Conservation (phyloP, 2,113 vertebrate species). For the Gulo gulo region DNA sequence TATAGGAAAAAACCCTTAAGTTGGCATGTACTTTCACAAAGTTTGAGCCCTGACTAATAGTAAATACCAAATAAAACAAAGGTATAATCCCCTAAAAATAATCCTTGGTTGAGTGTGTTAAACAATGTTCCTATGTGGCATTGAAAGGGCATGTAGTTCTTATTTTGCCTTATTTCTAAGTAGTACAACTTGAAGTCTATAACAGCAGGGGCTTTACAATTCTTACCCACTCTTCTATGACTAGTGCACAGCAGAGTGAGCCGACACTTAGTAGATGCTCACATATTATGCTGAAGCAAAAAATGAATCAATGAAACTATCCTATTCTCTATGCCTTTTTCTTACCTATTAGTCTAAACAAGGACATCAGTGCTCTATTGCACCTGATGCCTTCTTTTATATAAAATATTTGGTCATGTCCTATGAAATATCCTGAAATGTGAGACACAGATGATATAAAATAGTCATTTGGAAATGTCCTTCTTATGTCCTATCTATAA, state of each 20-base stretch:
- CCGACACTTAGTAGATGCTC: background rate
- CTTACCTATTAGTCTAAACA: background rate
- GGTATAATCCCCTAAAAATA: background rate
- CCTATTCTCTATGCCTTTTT: background rate
- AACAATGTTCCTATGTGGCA: background rate
- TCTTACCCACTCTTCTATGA: background rate
- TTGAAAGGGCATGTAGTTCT: background rate
- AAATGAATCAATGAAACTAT: background rate
- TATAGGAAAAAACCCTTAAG: background rate
- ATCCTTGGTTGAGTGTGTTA: background rate
- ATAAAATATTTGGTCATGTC: background rate
- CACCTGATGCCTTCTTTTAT: background rate
- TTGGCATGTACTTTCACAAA: background rate
- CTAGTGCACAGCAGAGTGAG: background rate
- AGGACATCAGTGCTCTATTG: accelerated
- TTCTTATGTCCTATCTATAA: background rate
- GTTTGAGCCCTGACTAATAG: background rate
- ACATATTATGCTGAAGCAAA: background rate
- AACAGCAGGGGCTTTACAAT: background rate
- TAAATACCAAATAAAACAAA: background rate
- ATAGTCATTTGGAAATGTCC: background rate
- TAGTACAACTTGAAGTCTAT: too few relatives aligned
- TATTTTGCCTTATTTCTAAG: background rate
- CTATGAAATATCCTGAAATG: background rate
- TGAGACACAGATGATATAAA: background rate